These are phyloP conservation scores for Trididemnum nubilum DNA, from an alignment of 23 tunicate species.

Conservation along the genomic window DNA sequence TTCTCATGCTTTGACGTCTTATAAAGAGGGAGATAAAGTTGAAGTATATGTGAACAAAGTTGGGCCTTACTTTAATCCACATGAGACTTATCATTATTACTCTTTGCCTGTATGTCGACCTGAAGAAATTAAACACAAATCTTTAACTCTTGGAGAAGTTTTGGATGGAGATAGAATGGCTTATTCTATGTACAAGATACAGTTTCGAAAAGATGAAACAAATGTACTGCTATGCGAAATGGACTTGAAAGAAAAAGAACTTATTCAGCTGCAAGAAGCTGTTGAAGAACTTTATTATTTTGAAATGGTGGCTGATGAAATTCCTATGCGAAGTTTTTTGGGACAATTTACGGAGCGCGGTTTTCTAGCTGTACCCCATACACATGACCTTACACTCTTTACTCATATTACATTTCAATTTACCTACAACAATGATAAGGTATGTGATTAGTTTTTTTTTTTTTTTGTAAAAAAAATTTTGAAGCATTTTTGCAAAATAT, in stretches of 20 bases:
- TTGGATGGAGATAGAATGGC: constrained; percentile 98
- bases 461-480: neutral
- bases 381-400: constrained; percentile 67
- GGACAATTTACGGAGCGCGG: constrained; percentile 89
- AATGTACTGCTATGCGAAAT: constrained; percentile 56
- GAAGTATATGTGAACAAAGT: constrained; percentile 96
- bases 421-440: constrained; percentile 84
- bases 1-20: constrained; percentile 10
- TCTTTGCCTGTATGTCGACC: constrained; percentile 96
- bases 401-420: constrained; percentile 73
- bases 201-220: constrained; percentile 42
- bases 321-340: constrained; percentile 82
- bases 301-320: constrained; percentile 90
- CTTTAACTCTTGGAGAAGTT: constrained; percentile 92
- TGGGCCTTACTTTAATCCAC: constrained; percentile 98
- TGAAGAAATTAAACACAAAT: constrained; percentile 74
- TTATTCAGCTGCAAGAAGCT: constrained; percentile 66
- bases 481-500: neutral
- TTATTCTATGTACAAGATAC: constrained; percentile 72
- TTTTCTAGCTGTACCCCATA: constrained; percentile 84
- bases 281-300: constrained; percentile 95
- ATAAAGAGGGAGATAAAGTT: constrained; percentile 76
- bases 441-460: neutral
- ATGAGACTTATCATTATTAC: constrained; percentile 96
- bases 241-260: constrained; percentile 47